phyloP scores from a whole-genome alignment of 2,797 vertebrate genomes.

The Pitangus sulphuratus region DNA sequence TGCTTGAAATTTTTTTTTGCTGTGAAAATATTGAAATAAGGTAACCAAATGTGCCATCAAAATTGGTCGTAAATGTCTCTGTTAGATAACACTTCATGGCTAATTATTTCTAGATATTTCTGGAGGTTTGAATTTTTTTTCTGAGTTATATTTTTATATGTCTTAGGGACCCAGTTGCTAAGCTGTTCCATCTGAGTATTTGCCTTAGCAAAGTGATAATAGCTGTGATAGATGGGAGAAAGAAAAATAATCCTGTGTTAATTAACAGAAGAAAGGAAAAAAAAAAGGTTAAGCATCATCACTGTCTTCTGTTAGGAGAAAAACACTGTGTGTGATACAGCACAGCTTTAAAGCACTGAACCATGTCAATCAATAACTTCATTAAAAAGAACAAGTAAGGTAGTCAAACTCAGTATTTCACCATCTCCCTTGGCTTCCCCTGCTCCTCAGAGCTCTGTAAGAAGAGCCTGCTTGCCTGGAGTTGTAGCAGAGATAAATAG shows the following conservation, averaged over 20 bases:
- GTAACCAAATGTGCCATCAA: neutral
- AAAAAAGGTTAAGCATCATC: neutral
- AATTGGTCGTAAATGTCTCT: neutral
- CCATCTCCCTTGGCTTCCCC: neutral
- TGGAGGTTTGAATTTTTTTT: neutral
- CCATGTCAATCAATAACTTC: neutral
- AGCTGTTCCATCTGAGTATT: neutral
- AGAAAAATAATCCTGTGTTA: neutral
- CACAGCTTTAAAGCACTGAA: neutral
- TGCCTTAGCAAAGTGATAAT: neutral
- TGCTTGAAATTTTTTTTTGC: accelerated
- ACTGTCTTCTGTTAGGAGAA: neutral
- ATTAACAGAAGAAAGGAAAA: neutral
- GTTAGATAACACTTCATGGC: neutral
- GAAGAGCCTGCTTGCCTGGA: neutral
- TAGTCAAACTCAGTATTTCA: neutral
- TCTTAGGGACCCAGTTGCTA: neutral
- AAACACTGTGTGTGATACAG: neutral
- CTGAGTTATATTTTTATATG: neutral
- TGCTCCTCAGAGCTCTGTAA: neutral
- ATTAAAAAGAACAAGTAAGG: neutral
- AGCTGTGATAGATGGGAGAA: neutral
- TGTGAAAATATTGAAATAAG: neutral
- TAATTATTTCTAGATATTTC: neutral
- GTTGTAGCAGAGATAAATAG: neutral